These are phyloP conservation scores for Neolamprologus hecqui DNA, from an alignment of 2,113 vertebrate species.

Conservation along the genomic window DNA sequence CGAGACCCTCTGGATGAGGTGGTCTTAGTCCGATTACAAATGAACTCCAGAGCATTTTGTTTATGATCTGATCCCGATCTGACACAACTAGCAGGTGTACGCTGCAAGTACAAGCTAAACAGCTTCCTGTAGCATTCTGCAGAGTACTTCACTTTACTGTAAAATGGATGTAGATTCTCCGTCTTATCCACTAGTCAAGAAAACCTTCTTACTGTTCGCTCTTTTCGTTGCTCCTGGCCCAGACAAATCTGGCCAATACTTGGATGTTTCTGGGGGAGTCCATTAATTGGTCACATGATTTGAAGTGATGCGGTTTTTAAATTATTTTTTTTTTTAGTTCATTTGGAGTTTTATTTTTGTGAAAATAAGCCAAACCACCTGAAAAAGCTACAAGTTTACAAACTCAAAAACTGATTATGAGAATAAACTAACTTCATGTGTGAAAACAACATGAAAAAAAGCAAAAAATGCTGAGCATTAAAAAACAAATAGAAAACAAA, in stretches of 20 bases:
- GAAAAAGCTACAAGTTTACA: background rate
- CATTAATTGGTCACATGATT: background rate
- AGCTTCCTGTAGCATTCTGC: background rate
- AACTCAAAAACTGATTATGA: background rate
- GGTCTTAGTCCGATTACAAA: background rate
- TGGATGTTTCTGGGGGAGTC: background rate
- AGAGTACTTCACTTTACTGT: background rate
- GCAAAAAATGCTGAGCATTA: background rate
- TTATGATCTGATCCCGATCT: background rate
- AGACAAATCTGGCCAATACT: background rate
- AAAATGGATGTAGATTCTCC: fast-evolving
- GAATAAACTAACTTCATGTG: background rate
- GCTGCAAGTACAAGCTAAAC: background rate
- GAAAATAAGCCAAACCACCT: background rate
- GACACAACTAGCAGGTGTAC: background rate
- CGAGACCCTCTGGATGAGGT: background rate
- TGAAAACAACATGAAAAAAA: background rate
- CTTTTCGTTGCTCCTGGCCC: background rate
- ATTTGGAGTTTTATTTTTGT: background rate
- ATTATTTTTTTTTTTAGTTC: background rate
- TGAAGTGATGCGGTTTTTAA: fast-evolving
- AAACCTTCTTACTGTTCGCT: background rate
- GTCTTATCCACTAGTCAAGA: background rate
- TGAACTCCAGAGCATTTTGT: background rate
- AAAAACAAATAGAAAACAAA: background rate